A percentile compares a stretch with the other conserved stretches of the same genome.
These are phyloP conservation scores for Excalfactoria chinensis DNA, from an alignment of 2,113 vertebrate species.

Conservation along the genomic window DNA sequence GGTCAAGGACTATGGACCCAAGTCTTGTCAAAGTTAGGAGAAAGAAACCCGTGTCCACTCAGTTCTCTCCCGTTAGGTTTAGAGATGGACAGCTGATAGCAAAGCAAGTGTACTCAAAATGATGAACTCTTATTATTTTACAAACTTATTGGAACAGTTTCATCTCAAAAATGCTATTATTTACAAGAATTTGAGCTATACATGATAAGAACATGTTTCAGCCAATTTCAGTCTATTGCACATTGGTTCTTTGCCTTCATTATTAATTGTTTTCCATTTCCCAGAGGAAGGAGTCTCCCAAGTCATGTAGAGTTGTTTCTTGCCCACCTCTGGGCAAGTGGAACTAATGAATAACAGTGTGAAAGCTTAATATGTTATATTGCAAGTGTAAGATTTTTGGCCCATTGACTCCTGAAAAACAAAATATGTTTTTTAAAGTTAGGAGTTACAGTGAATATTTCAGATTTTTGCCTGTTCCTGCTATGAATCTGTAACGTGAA, in stretches of 20 bases:
- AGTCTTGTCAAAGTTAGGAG: conserved; percentile 51
- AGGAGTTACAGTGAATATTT: neutral
- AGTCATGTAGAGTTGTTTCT: neutral
- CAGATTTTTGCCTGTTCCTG: neutral
- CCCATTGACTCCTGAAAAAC: neutral
- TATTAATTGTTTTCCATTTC: neutral
- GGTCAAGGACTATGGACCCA: conserved; percentile 40
- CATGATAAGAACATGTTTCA: neutral
- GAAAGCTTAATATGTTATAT: neutral
- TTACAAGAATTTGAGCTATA: conserved; percentile 2
- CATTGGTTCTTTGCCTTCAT: neutral
- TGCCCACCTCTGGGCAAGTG: neutral
- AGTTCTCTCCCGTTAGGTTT: neutral
- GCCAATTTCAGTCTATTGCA: neutral
- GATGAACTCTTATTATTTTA: neutral
- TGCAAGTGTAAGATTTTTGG: neutral
- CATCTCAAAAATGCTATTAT: neutral
- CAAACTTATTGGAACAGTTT: neutral
- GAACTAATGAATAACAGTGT: neutral
- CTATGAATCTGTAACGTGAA: neutral
- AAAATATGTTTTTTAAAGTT: neutral
- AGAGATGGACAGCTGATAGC: neutral
- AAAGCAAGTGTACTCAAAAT: conserved; percentile 11
- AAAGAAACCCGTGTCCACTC: conserved; percentile 52
- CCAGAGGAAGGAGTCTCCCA: neutral